Percentiles rank a stretch among this genome's conserved stretches.
Conservation (phyloP, 2,888 invertebrate species). For the Aelia acuminata region DNA sequence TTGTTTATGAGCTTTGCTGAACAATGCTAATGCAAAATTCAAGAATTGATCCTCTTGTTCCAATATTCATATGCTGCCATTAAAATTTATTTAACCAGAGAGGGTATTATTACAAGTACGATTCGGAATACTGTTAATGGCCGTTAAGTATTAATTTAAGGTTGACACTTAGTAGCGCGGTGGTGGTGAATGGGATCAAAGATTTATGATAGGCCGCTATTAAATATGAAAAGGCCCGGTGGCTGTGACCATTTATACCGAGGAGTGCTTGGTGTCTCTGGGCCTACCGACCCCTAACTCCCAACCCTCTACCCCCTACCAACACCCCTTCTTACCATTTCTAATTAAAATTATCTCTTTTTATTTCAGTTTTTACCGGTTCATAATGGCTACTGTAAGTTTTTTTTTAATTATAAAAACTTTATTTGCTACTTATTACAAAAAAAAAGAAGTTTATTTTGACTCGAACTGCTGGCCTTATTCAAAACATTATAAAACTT, state of each 20-base stretch:
- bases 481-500: too few species aligned
- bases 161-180: not conserved
- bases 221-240: constrained; percentile 3
- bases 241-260: constrained; percentile 13
- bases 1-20: too few species aligned
- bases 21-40: too few species aligned
- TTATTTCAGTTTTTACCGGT: not conserved
- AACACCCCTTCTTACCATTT: not conserved
- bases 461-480: too few species aligned
- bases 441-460: too few species aligned
- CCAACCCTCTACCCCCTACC: not conserved
- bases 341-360: constrained; percentile 20
- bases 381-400: not conserved
- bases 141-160: constrained; percentile 30
- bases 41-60: too few species aligned
- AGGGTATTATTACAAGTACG: not conserved
- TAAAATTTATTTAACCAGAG: not conserved
- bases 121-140: not conserved
- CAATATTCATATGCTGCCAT: not conserved
- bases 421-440: not conserved
- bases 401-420: not conserved
- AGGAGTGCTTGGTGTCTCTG: not conserved
- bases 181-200: not conserved
- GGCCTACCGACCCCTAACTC: not conserved
- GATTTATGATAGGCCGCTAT: constrained; percentile 23